A percentile compares a stretch with the other conserved stretches of the same genome.
Conservation (phyloP, 2,888 invertebrate species). For the Operophtera brumata region DNA sequence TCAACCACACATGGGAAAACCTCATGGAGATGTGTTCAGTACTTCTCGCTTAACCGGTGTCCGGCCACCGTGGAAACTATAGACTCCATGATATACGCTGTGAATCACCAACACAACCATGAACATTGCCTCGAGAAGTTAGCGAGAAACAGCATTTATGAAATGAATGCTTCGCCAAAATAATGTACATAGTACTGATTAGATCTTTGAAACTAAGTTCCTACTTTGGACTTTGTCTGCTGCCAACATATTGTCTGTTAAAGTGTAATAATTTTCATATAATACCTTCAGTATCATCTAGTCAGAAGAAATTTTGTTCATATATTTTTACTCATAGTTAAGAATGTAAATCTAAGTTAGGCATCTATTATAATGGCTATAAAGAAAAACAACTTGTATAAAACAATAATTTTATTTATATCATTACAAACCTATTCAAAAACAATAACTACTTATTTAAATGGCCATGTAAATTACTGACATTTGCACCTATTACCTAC, state of each 20-base stretch:
- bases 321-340: slow-evolving; percentile 36
- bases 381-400: slow-evolving; percentile 29
- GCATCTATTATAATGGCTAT: slow-evolving; percentile 20
- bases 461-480: too few relatives aligned
- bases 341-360: slow-evolving; percentile 14
- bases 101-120: slow-evolving; percentile 76
- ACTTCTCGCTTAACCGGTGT: slow-evolving; percentile 76
- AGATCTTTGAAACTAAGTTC: slow-evolving; percentile 34
- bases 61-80: slow-evolving; percentile 77
- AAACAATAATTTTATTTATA: slow-evolving; percentile 29
- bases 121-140: slow-evolving; percentile 75
- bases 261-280: slow-evolving; percentile 23
- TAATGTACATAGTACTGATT: slow-evolving; percentile 47
- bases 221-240: slow-evolving; percentile 26
- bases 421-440: background rate
- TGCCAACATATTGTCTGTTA: slow-evolving; percentile 37
- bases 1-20: slow-evolving; percentile 78
- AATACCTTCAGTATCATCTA: slow-evolving; percentile 53
- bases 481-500: too few relatives aligned
- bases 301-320: slow-evolving; percentile 56
- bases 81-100: slow-evolving; percentile 72
- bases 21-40: slow-evolving; percentile 77
- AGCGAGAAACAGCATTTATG: slow-evolving; percentile 71
- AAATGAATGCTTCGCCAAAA: slow-evolving; percentile 70
- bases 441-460: background rate